These are phyloP conservation scores for Eubucco bourcierii DNA, from an alignment of 2,113 vertebrate genomes.

Conservation along the genomic window DNA sequence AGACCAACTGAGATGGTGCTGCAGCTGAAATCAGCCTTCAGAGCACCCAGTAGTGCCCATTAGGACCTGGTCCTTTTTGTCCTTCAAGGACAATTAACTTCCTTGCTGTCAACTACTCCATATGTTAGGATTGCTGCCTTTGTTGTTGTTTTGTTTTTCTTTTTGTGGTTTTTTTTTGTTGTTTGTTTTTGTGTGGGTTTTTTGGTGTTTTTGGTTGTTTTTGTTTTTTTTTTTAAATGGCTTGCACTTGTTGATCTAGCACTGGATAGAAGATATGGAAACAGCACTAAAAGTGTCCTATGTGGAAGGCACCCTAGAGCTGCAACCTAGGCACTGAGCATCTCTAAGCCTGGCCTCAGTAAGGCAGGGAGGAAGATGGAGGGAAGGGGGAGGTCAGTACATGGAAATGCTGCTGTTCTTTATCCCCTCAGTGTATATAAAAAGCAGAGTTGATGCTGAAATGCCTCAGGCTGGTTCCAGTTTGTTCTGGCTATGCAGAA, in stretches of 20 bases:
- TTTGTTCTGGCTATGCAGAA: neutral
- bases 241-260: neutral
- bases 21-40: neutral
- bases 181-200: too few relatives aligned
- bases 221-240: neutral
- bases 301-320: neutral
- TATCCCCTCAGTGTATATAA: neutral
- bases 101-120: neutral
- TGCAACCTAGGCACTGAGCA: neutral
- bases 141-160: too few relatives aligned
- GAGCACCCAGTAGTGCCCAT: fast-evolving
- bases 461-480: neutral
- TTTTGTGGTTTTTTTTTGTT: neutral
- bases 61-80: neutral
- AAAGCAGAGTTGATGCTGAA: neutral
- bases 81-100: neutral
- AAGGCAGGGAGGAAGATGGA: neutral
- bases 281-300: neutral
- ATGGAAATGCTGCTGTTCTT: neutral
- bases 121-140: too few relatives aligned
- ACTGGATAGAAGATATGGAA: neutral
- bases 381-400: neutral
- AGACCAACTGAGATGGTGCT: neutral
- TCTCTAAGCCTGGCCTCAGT: neutral
- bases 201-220: neutral